Base-by-base conservation (phyloP, 53 echinoderm and acorn worm species). In the Hippasteria phrygiana region DNA sequence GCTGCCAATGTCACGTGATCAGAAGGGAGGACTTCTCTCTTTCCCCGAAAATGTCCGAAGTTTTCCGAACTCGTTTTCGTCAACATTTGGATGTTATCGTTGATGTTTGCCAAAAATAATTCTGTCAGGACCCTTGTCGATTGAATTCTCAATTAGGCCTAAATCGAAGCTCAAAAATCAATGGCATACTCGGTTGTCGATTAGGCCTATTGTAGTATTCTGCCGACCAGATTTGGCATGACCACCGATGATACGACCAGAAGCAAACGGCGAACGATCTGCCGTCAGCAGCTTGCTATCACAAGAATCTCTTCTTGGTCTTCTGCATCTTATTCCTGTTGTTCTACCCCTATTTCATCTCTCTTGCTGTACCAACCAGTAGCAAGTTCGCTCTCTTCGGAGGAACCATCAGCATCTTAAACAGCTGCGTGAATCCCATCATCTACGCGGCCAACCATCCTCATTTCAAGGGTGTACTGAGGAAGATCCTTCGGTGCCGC, bases 291-390 rank as follows among this genome's bases (percentile, higher is more conserved):
- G 79, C 69, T 77, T 16, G 89, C 78, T 16, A 71, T 89, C 71
- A 89, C 89, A 89, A 89, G 79, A 89, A 89, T 37, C 47, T 89
- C 62, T 89, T 89, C 76, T 3, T 89, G 48, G 79, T 89, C 14
- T 78, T 89, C 39, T 89, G 89, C 67, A 51, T 77, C 64, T 88
- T 88, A 37, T 46, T 45, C 9, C 38, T 88, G 45, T 53, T 76
- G 35, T 39, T 76, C 22, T 88, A 77, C 10, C 88, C 88, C 18
- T 88, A 88, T 74, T 88, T 76, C 24, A 88, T 88, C 39, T 63
- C 77, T 40, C 77, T 88, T 35, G 39, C 77, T 32, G 26, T 40
- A 43, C 88, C 77, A n/a, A 40, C 35, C 20, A 64, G 77, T 16
- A 32, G 65, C 41, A 45, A 66, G 43, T 88, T 88, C 27, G 64